Conservation (phyloP, 1,140 invertebrate species). For the Whitmania pigra region DNA sequence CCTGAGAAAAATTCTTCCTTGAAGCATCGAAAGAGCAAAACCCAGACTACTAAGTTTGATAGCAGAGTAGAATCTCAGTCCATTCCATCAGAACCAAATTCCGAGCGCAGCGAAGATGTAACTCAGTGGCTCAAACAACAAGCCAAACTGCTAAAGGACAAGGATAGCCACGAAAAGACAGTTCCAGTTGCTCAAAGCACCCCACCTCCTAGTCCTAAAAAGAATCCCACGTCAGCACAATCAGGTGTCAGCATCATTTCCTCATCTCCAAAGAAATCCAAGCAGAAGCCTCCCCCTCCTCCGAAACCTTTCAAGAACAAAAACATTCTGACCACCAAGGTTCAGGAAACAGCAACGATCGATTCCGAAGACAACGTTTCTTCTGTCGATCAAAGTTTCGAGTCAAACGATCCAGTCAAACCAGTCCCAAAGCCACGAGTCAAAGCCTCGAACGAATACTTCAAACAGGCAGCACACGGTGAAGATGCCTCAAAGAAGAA, state of each 20-base stretch:
- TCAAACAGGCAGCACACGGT: background rate
- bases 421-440: constrained; percentile 1
- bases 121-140: constrained; percentile 12
- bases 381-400: background rate
- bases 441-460: background rate
- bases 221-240: background rate
- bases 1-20: too few species aligned
- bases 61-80: background rate
- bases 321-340: background rate
- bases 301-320: constrained; percentile 12
- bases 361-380: background rate
- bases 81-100: background rate
- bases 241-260: background rate
- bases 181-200: constrained; percentile 17
- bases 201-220: background rate
- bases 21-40: too few species aligned
- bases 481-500: background rate
- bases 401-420: constrained; percentile 9
- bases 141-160: constrained; percentile 14
- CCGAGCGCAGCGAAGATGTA: background rate
- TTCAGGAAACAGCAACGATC: too few species aligned
- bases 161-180: background rate
- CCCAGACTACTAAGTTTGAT: too few species aligned
- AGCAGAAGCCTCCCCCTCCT: constrained; percentile 13
- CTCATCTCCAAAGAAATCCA: background rate